Evolutionary conservation across 2,113 vertebrate species (phyloP), one percentile per base, ranked within the genome.

Genomic region (Cephalopholis sonnerati): DNA sequence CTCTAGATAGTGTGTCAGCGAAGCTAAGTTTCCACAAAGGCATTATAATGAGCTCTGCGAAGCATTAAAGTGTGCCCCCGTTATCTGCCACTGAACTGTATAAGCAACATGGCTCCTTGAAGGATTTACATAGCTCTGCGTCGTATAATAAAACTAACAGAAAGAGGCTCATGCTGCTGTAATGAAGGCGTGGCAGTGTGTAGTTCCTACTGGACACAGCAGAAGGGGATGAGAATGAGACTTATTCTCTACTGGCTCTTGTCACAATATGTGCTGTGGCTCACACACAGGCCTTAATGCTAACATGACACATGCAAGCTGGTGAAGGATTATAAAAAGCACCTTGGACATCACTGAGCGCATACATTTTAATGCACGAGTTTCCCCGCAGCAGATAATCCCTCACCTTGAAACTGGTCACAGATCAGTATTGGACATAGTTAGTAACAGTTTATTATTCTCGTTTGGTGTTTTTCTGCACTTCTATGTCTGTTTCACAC

Each of bases 41-140:
- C 80, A 63, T 81, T 69, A 72, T 90, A 92, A 91, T 92, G 85
- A 93, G 84, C 85, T 85, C 74, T 62, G 78, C 39, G 7, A 69
- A 85, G 82, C 74, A 74, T 73, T 85, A 85, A 86, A 86, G 83
- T 75, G 46, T 59, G 58, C 44, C 61, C 57, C 57, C 48, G 53
- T 71, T 87, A 81, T 82, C 81, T 55, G 72, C 54, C 71, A 5
- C 58, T 53, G 62, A 73, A 79, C 63, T 84, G 78, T 77, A 74
- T 70, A 80, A 77, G 70, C 82, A 76, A 66, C 70, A 41, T 13
- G 25, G 70, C 71, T 65, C 77, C 88, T 65, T 82, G 54, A 85
- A 79, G 82, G 84, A 87, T 90, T 92, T 72, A 74, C 46, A 44
- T 50, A 85, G 69, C 55, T 57, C 77, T 39, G 18, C 9, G 12